Evolutionary conservation across 2,888 invertebrate species (phyloP), one percentile per base, ranked within the genome.

Genomic region (Yponomeuta sedellus): DNA sequence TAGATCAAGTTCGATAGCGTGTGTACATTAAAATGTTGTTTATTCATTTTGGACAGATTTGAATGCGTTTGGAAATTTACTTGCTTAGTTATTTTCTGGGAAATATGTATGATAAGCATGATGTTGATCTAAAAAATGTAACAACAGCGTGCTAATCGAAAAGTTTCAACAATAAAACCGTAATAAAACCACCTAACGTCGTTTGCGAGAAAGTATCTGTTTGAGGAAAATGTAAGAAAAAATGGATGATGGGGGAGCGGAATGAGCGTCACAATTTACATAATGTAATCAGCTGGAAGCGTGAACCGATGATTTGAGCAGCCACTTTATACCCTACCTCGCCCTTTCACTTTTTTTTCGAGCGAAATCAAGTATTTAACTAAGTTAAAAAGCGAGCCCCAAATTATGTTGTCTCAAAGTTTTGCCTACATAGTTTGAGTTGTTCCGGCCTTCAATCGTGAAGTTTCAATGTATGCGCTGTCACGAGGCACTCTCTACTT

Each of bases 211-310:
- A 59, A 58, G 16, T 22, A 58, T 59, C 58, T 39, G 64, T 59
- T 59, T 65, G 59, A 65, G 59, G 65, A 65, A 65, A 65, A 65
- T 52, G 44, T 52, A 52, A 65, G 65, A 28, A 64, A 64, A 58
- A 58, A 44, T 25, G 28, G 10, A 82, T 85, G 82, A 81, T 82
- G 80, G 77, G 77, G 73, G 74, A 73, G 76, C 73, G 75, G 76
- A 80, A 64, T 58, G 75, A 74, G 74, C 72, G 69, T 71, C 69
- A 72, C 73, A 76, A 86, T 87, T 86, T 86, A 78, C 87, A 87
- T 87, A 87, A 86, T 85, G 85, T 85, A 85, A 86, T 87, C 86
- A 87, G 78, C 76, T 74, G 73, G 74, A 74, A 77, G 76, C 76
- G 82, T 72, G 78, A 81, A 76, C 82, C 83, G 79, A 87, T 86